Evolutionary conservation across 2,113 vertebrate species (phyloP), one percentile per base, ranked within the genome.

Genomic region (Scatophagus argus): DNA sequence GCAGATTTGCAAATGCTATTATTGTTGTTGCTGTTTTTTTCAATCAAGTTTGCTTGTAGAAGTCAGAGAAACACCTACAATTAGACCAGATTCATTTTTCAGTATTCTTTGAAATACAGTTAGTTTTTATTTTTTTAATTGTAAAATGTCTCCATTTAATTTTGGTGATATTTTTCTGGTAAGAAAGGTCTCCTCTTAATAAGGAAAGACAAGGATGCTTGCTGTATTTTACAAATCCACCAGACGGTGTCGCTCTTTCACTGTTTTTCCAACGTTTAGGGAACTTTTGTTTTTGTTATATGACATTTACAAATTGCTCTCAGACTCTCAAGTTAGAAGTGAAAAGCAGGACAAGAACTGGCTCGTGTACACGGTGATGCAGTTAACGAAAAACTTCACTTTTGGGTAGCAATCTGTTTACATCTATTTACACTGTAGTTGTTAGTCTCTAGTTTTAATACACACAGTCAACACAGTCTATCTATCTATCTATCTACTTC

Each of bases 231-330:
- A 11, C 1, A 34, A 61, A 68, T 2, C 60, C 52, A 75, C 96
- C 96, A 95, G 94, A 90, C 88, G 96, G 92, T 96, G 96, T 95
- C 96, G 93, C 94, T 83, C 95, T 95, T 93, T 92, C 94, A 93
- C 89, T 36, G 68, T 64, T 77, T 82, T 77, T 31, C 38, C 14
- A n/a, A n/a, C n/a, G n/a, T n/a, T n/a, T n/a, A n/a, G n/a, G n/a
- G n/a, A n/a, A n/a, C n/a, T n/a, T n/a, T n/a, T 13, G n/a, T 31
- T 70, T 12, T 39, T 54, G 9, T 16, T 62, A 7, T 23, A 8
- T 67, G 64, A 29, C 44, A 43, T 71, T 11, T 36, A 19, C 23
- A 77, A 81, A 68, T n/a, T 44, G 25, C 19, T 54, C 14, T n/a
- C 12, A 52, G 29, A 21, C 8, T 10, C 47, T 12, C 7, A 6